These are phyloP conservation scores for Spisula subtruncata DNA, from an alignment of 2,888 invertebrate species.

Conservation along the genomic window DNA sequence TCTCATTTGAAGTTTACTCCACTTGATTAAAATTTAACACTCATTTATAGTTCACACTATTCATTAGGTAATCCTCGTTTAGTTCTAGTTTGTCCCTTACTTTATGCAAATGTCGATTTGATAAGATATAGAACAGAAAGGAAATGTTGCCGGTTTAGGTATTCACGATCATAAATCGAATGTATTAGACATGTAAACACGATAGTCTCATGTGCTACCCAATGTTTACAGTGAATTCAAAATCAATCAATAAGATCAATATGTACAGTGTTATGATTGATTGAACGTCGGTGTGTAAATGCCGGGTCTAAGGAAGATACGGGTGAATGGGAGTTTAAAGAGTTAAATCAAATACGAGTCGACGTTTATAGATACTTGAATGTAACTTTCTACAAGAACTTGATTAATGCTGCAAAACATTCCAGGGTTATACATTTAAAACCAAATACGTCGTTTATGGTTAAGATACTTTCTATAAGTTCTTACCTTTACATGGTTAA, in stretches of 20 bases:
- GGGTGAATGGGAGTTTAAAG: neutral
- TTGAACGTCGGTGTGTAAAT: neutral
- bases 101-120: neutral
- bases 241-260: constrained; percentile 14
- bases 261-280: neutral
- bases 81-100: neutral
- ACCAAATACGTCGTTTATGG: too few relatives aligned
- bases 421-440: too few relatives aligned
- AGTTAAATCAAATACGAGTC: neutral
- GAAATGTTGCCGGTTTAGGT: neutral
- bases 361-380: too few relatives aligned
- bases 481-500: too few relatives aligned
- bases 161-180: constrained; percentile 20
- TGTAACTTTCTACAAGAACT: too few relatives aligned
- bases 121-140: neutral
- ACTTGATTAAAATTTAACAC: neutral
- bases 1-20: neutral
- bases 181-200: neutral
- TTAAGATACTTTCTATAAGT: too few relatives aligned
- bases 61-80: neutral
- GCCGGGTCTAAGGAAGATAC: neutral
- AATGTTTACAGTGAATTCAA: neutral
- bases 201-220: neutral
- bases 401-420: too few relatives aligned
- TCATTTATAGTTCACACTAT: neutral